Evolutionary conservation across 1,140 invertebrate genomes (phyloP).

Genomic region (Drosophila lowei): DNA sequence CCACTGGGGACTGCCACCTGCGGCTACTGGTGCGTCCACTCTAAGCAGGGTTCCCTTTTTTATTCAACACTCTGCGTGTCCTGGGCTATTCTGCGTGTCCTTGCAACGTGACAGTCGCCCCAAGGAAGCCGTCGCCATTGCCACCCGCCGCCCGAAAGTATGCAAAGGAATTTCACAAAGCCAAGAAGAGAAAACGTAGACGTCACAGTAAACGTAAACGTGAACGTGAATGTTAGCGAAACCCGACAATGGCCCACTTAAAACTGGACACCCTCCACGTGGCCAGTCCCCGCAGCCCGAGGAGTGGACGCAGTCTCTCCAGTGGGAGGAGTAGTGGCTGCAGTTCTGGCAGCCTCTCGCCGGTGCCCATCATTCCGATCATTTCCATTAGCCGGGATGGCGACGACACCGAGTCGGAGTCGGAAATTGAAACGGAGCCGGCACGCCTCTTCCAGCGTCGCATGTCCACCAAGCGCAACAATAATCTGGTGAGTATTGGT

Average conservation of each 20-base stretch:
- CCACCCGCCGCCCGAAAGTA: slow-evolving; percentile 24
- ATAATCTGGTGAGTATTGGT: slow-evolving; percentile 85
- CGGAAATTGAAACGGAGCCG: slow-evolving; percentile 87
- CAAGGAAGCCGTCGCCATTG: no score
- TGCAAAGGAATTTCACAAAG: slow-evolving; percentile 42
- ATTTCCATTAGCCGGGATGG: slow-evolving; percentile 77
- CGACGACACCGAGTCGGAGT: slow-evolving; percentile 86
- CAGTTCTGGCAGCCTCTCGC: slow-evolving; percentile 75
- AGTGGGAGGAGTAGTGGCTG: slow-evolving; percentile 68
- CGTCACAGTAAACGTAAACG: no score
- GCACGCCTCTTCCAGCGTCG: slow-evolving; percentile 87
- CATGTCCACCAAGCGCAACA: slow-evolving; percentile 87
- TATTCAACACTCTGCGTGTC: slow-evolving; percentile 10
- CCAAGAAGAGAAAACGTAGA: no score
- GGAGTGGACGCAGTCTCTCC: slow-evolving; percentile 28
- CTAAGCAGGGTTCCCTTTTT: slow-evolving; percentile 27
- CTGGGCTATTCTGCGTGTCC: slow-evolving; percentile 19
- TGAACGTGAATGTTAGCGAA: neutral
- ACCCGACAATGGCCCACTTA: slow-evolving; percentile 63
- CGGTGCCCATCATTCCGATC: slow-evolving; percentile 72
- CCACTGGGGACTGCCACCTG: slow-evolving; percentile 58
- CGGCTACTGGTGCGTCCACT: slow-evolving; percentile 61
- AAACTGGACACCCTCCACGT: slow-evolving; percentile 67
- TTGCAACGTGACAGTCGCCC: slow-evolving; percentile 46
- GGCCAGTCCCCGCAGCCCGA: slow-evolving; percentile 27